Percentiles rank a stretch among this genome's conserved stretches.
These are phyloP conservation scores for Melanerpes formicivorus DNA, from an alignment of 2,113 vertebrate genomes.

Conservation along the genomic window DNA sequence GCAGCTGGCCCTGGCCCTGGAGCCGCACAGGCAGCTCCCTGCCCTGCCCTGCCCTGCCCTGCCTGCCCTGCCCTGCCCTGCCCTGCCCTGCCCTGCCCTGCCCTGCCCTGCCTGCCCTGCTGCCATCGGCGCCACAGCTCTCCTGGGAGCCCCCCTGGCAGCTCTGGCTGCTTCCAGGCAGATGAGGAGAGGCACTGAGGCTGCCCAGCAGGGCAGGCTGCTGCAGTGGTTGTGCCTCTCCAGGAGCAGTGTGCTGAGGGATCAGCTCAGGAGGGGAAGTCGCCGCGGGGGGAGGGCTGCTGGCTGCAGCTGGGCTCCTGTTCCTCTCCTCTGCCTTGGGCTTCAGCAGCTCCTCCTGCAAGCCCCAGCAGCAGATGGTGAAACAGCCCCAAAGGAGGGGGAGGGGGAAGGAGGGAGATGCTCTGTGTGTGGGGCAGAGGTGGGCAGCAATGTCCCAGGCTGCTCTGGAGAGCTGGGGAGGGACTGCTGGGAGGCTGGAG, in stretches of 20 bases:
- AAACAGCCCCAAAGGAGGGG: not conserved
- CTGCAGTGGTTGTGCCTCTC: not conserved
- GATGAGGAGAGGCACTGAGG: not conserved
- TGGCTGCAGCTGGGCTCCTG: not conserved
- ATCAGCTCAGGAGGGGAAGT: not conserved
- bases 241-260: not conserved
- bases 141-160: not conserved
- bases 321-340: slow-evolving; percentile 6
- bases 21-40: not conserved
- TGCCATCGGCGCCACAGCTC: not conserved
- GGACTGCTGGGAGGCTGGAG: too few species aligned
- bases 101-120: not conserved
- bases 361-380: slow-evolving; percentile 11
- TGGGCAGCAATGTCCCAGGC: rapidly evolving
- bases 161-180: not conserved
- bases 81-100: not conserved
- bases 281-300: not conserved
- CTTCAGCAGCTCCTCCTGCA: not conserved
- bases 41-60: not conserved
- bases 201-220: not conserved
- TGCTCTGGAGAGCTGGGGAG: not conserved
- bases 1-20: not conserved
- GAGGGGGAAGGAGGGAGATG: not conserved
- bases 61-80: not conserved
- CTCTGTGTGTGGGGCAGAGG: not conserved